Evolutionary conservation across 37 sponge, comb jelly and placozoan genomes (phyloP).

Genomic region (Chondrilla cf. caribensis): DNA sequence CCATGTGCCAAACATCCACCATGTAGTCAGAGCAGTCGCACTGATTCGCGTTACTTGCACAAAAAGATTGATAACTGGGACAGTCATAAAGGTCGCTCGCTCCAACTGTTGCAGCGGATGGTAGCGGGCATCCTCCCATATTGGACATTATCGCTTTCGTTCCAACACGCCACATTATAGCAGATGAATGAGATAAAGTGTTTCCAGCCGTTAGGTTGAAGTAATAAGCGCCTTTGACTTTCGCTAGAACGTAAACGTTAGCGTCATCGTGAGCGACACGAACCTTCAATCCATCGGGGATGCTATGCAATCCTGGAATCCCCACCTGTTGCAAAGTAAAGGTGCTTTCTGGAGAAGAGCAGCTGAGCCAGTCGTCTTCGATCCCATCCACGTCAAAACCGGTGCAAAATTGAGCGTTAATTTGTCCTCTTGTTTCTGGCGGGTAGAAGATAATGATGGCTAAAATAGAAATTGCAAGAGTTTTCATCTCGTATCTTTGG

Average conservation of each 20-base stretch:
- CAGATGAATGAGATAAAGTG: slow-evolving; percentile 22
- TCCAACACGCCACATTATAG: slow-evolving; percentile 48
- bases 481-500: too few relatives aligned
- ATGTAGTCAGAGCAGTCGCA: slow-evolving; percentile 24
- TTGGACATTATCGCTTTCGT: slow-evolving; percentile 1
- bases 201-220: slow-evolving; percentile 43
- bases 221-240: slow-evolving; percentile 2
- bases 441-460: too few relatives aligned
- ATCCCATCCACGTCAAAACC: slow-evolving; percentile 42
- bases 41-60: neutral
- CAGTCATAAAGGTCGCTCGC: neutral
- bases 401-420: neutral
- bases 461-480: too few relatives aligned
- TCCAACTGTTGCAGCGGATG: neutral
- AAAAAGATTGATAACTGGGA: neutral
- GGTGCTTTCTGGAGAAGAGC: slow-evolving; percentile 22
- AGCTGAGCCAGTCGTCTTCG: slow-evolving; percentile 31
- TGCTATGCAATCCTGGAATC: neutral
- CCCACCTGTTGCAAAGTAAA: slow-evolving; percentile 28
- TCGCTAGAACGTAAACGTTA: slow-evolving; percentile 31
- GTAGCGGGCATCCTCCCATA: slow-evolving; percentile 28
- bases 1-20: slow-evolving; percentile 40
- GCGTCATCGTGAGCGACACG: slow-evolving; percentile 40
- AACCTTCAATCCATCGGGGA: slow-evolving; percentile 1
- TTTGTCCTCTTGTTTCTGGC: too few relatives aligned